Base-by-base conservation (phyloP, 2,888 invertebrate species). In the Xestia ashworthii region DNA sequence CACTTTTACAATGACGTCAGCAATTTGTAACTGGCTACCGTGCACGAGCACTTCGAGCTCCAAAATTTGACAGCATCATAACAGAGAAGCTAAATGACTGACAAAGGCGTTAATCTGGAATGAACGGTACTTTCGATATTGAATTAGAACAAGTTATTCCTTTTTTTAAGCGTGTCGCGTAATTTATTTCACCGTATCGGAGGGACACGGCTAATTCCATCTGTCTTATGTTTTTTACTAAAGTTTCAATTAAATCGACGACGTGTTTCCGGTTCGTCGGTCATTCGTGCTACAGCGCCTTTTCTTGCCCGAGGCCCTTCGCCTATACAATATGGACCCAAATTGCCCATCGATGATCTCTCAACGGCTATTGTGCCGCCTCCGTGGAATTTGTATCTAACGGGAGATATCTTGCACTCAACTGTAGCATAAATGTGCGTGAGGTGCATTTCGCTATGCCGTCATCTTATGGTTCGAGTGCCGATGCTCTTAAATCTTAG, bases 311-410 rank as follows among this genome's bases (percentile, higher is more conserved):
- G 86, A 75, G 89, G 91, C 93, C 93, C 93, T 92, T 92, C 85
- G 84, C 75, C 80, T 86, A 92, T 90, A 94, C 93, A 93, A 94
- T 94, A 93, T 94, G 90, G 89, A 84, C 87, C 93, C 91, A 93
- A 95, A 95, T 95, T 94, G 92, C 92, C 93, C 90, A 90, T 93
- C 93, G 92, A 93, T 92, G 91, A 88, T 90, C 88, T 90, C 90
- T 89, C 89, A 90, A 90, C 76, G 91, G 85, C 91, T 86, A 94
- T 95, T 95, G 94, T 95, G 92, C 91, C 89, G 89, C 89, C 87
- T 92, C 91, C 87, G 88, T 90, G 93, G 94, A 94, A 95, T 94
- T 93, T 92, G 91, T 93, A 88, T 91, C 89, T 95, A 94, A 95
- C 94, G 94, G 94, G 93, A 94, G 92, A 93, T 93, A 88, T 90